Evolutionary conservation across 2,888 invertebrate genomes (phyloP).

Genomic region (Smittia sp.): DNA sequence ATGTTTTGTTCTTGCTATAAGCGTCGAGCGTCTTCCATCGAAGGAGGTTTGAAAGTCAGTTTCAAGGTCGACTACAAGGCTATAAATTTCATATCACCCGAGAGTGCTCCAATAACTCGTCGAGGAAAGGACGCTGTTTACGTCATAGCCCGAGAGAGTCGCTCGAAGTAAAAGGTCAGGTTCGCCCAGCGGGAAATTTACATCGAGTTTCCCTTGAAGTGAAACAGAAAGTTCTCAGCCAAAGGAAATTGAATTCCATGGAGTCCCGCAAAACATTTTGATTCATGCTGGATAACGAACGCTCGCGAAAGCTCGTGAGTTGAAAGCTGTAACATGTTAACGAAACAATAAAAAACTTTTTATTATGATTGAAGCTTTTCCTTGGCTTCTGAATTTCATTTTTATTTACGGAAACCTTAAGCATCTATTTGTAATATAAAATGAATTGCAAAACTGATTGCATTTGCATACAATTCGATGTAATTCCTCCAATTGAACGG

Average conservation of each 20-base stretch:
- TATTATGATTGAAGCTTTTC: conserved; percentile 24
- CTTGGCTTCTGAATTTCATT: not conserved
- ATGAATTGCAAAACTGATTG: conserved; percentile 26
- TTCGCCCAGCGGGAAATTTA: not conserved
- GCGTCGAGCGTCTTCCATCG: not conserved
- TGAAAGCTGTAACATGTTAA: not conserved
- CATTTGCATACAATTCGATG: conserved; percentile 35
- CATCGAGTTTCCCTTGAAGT: not conserved
- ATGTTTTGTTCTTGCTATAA: conserved; percentile 16
- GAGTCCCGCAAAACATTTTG: not conserved
- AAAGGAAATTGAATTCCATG: no score
- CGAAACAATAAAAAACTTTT: conserved; percentile 12
- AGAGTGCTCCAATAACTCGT: conserved; percentile 15
- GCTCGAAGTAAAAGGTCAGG: conserved; percentile 1
- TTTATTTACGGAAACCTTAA: conserved; percentile 5
- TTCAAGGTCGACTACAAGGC: conserved; percentile 16
- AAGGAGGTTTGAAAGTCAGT: conserved; percentile 22
- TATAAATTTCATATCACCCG: not conserved
- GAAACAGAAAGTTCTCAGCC: not conserved
- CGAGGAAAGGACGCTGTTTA: not conserved
- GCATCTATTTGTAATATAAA: not conserved
- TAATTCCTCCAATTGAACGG: conserved; percentile 24
- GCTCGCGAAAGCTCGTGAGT: not conserved
- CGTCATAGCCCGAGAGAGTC: not conserved
- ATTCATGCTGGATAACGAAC: not conserved